Evolutionary conservation across 2,888 invertebrate species (phyloP).

Genomic region (Glaucopsyche alexis): DNA sequence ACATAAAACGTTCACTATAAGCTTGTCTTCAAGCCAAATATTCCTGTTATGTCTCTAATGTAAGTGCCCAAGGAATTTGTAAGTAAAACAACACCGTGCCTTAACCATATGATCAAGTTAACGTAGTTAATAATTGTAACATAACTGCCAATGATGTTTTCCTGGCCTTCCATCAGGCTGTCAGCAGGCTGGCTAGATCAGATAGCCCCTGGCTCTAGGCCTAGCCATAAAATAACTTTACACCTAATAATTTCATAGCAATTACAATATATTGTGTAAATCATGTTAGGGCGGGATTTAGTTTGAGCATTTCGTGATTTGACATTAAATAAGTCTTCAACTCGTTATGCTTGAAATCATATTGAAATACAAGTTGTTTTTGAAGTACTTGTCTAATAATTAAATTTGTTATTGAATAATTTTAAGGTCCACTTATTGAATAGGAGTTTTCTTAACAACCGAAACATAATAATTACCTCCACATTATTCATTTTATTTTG

Average conservation of each 20-base stretch:
- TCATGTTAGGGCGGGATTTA: conserved; percentile 1
- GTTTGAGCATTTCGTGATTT: background rate
- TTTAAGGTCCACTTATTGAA: background rate
- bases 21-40: too few relatives aligned
- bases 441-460: background rate
- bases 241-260: conserved; percentile 74
- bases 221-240: conserved; percentile 58
- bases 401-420: background rate
- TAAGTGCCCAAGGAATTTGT: too few relatives aligned
- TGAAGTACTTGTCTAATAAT: background rate
- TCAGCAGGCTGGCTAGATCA: conserved; percentile 45
- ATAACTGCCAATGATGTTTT: conserved; percentile 3
- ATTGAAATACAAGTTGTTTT: conserved; percentile 8
- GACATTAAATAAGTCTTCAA: background rate
- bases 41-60: background rate
- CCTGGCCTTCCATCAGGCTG: background rate
- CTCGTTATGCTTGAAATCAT: background rate
- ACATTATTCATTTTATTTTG: too few relatives aligned
- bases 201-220: conserved; percentile 54
- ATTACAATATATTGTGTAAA: conserved; percentile 48
- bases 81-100: too few relatives aligned
- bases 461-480: too few relatives aligned
- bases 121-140: background rate
- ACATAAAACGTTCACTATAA: background rate
- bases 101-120: background rate